Conservation (phyloP, 2,888 invertebrate genomes). For the Rhagonycha fulva region DNA sequence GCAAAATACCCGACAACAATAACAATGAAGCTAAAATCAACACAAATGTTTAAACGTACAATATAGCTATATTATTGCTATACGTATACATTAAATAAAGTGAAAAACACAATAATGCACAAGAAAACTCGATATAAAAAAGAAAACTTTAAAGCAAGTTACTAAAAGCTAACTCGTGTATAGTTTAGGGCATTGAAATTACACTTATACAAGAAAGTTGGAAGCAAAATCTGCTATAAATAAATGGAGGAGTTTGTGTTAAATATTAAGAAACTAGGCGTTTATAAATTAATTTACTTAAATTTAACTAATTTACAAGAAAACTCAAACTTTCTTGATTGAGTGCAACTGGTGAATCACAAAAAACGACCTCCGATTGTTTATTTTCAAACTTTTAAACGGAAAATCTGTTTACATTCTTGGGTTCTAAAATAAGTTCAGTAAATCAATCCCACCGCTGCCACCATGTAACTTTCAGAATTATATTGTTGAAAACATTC, state of each 20-base stretch:
- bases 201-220: neutral
- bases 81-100: neutral
- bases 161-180: neutral
- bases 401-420: no score
- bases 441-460: no score
- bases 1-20: neutral
- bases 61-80: neutral
- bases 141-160: neutral
- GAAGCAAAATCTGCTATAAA: neutral
- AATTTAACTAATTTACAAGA: no score
- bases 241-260: neutral
- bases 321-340: no score
- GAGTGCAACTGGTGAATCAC: no score
- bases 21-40: neutral
- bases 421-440: no score
- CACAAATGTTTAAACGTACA: neutral
- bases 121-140: neutral
- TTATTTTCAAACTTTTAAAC: no score
- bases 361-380: no score
- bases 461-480: no score
- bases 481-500: no score
- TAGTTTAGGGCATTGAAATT: neutral
- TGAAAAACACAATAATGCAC: neutral
- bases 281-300: neutral
- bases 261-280: neutral